phyloP scores from a whole-genome alignment of 2,888 invertebrate species.

The Nomada lathburiana region DNA sequence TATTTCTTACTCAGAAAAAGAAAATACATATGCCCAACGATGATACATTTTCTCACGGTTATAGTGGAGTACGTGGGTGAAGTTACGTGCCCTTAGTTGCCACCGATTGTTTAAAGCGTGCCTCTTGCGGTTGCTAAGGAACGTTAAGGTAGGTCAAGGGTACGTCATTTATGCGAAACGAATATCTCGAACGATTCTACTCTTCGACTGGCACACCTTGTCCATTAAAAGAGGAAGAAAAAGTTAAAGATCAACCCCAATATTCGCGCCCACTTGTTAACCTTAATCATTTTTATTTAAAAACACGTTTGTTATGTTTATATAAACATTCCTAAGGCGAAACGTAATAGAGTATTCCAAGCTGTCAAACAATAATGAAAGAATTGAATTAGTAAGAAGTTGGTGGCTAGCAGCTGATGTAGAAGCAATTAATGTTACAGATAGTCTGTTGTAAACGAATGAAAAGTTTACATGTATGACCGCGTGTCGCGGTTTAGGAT shows the following conservation, averaged over 20 bases:
- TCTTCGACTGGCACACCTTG: not conserved
- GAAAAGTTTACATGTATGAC: slow-evolving; percentile 47
- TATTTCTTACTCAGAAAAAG: slow-evolving; percentile 21
- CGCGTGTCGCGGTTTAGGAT: slow-evolving; percentile 64
- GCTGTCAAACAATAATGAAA: not conserved
- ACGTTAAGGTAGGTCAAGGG: slow-evolving; percentile 71
- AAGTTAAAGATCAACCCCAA: not conserved
- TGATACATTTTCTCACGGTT: slow-evolving; percentile 55
- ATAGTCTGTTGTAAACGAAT: slow-evolving; percentile 23
- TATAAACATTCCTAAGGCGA: not conserved
- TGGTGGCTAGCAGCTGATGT: slow-evolving; percentile 2
- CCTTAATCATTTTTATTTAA: not conserved
- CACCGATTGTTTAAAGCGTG: slow-evolving; percentile 60
- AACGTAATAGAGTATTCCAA: not conserved
- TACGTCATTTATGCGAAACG: slow-evolving; percentile 37
- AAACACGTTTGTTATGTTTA: not conserved
- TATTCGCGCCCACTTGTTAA: not conserved
- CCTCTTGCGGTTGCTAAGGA: slow-evolving; percentile 54
- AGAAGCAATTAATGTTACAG: slow-evolving; percentile 31
- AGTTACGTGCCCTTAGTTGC: slow-evolving; percentile 65
- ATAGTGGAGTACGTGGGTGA: slow-evolving; percentile 51
- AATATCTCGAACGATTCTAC: slow-evolving; percentile 20
- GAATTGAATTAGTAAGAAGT: not conserved
- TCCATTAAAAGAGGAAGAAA: not conserved
- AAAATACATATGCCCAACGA: slow-evolving; percentile 6